phyloP scores from a whole-genome alignment of 2,888 invertebrate genomes.

The Rosalia funebris region DNA sequence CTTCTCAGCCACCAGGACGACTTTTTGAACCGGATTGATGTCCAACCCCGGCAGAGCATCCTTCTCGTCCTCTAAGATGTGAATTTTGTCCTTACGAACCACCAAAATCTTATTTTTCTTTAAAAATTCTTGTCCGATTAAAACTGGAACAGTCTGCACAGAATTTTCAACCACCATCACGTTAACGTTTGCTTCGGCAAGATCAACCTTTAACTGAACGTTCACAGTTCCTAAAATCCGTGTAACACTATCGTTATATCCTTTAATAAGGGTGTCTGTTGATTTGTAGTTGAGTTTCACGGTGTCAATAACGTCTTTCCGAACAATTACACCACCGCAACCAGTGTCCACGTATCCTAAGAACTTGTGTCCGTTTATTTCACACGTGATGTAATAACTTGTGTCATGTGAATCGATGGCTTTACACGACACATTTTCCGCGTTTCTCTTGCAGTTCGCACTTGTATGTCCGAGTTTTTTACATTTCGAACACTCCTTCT shows the following conservation, averaged over 20 bases:
- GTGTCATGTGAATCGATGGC: neutral
- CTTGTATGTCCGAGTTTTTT: slow-evolving; percentile 6
- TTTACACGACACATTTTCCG: neutral
- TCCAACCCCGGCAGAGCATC: neutral
- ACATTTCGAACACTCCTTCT: slow-evolving; percentile 10
- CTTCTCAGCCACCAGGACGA: neutral
- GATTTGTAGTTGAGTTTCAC: neutral
- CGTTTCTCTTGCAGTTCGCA: neutral
- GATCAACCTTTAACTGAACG: neutral
- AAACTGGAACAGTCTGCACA: slow-evolving; percentile 22
- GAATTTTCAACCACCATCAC: slow-evolving; percentile 11
- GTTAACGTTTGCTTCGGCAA: neutral
- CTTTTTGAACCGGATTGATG: neutral
- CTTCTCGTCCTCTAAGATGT: neutral
- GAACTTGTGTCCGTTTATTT: slow-evolving; percentile 3
- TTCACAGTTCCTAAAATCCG: slow-evolving; percentile 6
- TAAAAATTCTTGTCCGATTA: slow-evolving; percentile 32
- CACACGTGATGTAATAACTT: slow-evolving; percentile 8
- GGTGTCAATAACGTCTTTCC: neutral
- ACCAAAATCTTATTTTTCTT: slow-evolving; percentile 20
- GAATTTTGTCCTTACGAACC: neutral
- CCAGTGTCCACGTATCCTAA: slow-evolving; percentile 12
- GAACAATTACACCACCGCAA: slow-evolving; percentile 12
- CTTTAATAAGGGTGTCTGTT: neutral
- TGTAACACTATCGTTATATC: neutral